Evolutionary conservation across 2,888 invertebrate genomes (phyloP), one percentile per base, ranked within the genome.

Genomic region (Gasteruption jaculator): DNA sequence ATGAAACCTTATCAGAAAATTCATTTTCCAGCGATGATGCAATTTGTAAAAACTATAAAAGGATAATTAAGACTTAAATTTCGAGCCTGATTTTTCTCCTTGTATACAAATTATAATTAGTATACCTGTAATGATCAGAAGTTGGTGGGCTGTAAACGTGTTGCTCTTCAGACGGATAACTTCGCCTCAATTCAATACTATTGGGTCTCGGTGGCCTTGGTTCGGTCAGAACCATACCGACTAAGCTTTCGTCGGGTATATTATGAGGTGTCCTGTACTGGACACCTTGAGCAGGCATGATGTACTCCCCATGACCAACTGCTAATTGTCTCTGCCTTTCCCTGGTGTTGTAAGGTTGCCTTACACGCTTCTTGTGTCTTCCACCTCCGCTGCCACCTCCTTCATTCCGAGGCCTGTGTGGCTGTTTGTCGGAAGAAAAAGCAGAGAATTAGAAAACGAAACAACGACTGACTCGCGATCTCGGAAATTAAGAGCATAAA

Each of bases 301-400:
- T 83, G 65, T 90, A 87, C 63, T 92, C 91, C 36, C 91, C 91
- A 61, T 90, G 87, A 34, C 85, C 87, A 34, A 90, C 81, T 14
- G 86, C 92, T 43, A 85, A 80, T 63, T 89, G 88, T 61, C 85
- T 79, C 66, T 90, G 90, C 48, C 88, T 78, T 65, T 93, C 92
- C 57, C 90, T 78, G 1, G 92, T 91, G 57, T 89, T 91, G 67
- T 89, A 87, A 25, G 91, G 91, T 53, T 87, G 85, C 32, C 92
- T 79, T 30, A 90, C 87, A 32, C 89, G 81, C 68, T 85, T 85
- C 71, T 86, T 86, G 63, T 83, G 83, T 30, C 85, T 74, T 43
- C 80, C 79, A 5, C 83, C 82, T 38, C 81, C 79, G 12, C 78
- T 78, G 24, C 78, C 76, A 31, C 78, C 75, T 37, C 74, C 74